Conservation (phyloP, 2,797 vertebrate species). For the Malacoctenus gilli region DNA sequence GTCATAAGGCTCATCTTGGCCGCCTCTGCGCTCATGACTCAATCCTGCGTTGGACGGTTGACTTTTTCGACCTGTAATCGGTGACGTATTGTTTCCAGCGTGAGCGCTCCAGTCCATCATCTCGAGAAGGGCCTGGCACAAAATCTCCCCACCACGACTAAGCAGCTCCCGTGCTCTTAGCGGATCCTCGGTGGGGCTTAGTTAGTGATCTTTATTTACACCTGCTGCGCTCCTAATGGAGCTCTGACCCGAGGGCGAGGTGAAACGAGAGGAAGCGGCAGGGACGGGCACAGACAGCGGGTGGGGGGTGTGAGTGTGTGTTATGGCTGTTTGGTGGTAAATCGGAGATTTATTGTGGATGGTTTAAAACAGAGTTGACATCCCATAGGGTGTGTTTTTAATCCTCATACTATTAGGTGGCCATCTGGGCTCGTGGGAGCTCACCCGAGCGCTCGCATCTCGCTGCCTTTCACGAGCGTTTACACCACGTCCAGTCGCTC, state of each 20-base stretch:
- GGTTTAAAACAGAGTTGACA: constrained; percentile 38
- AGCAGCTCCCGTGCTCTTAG: constrained; percentile 65
- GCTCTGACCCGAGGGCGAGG: too few relatives aligned
- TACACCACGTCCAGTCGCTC: constrained; percentile 21
- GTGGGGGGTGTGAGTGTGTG: too few relatives aligned
- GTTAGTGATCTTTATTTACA: constrained; percentile 55
- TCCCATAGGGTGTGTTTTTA: constrained; percentile 38
- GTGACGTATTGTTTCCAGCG: constrained; percentile 69
- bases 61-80: constrained; percentile 71
- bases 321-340: constrained; percentile 13
- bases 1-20: not conserved
- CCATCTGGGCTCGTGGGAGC: constrained; percentile 36
- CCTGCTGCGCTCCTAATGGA: constrained; percentile 12
- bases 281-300: too few relatives aligned
- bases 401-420: constrained; percentile 33
- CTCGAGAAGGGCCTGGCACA: constrained; percentile 53
- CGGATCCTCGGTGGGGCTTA: constrained; percentile 42
- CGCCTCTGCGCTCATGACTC: constrained; percentile 7
- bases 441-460: constrained; percentile 19
- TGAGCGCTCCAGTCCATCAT: constrained; percentile 45
- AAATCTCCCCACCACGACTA: constrained; percentile 45
- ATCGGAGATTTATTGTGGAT: constrained; percentile 24
- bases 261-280: too few relatives aligned
- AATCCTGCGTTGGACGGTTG: constrained; percentile 38
- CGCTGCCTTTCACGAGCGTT: constrained; percentile 27